A percentile compares a stretch with the other conserved stretches of the same genome.
These are phyloP conservation scores for Zosterops lateralis DNA, from an alignment of 2,113 vertebrate genomes.

Conservation along the genomic window DNA sequence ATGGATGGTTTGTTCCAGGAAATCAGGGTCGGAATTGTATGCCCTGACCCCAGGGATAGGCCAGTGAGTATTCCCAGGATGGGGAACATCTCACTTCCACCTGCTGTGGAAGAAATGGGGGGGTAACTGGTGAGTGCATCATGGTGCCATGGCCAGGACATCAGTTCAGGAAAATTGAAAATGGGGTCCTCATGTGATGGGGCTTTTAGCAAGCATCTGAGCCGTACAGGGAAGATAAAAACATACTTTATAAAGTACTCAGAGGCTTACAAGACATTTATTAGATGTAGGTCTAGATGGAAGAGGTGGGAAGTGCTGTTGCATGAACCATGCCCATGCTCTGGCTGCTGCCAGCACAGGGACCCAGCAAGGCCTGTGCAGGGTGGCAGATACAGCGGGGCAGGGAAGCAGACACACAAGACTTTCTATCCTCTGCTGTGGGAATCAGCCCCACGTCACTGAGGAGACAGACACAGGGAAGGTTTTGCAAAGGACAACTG, in stretches of 20 bases:
- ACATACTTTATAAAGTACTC: not conserved
- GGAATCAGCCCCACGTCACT: not conserved
- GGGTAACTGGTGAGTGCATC: not conserved
- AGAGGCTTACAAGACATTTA: not conserved
- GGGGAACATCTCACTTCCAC: not conserved
- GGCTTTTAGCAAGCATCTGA: not conserved
- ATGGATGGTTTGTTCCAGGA: not conserved
- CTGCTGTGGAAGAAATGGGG: not conserved
- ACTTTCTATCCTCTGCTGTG: rapidly evolving
- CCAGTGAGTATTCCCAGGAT: not conserved
- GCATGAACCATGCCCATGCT: rapidly evolving
- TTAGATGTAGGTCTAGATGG: not conserved
- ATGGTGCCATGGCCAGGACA: not conserved
- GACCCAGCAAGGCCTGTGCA: rapidly evolving
- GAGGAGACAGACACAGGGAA: not conserved
- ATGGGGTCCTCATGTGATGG: rapidly evolving
- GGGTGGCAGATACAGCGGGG: not conserved
- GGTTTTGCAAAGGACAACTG: not conserved
- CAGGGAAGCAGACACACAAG: rapidly evolving
- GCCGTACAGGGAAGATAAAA: not conserved
- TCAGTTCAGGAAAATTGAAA: not conserved
- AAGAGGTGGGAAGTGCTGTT: not conserved
- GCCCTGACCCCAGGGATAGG: not conserved
- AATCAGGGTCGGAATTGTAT: not conserved
- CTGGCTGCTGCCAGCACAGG: not conserved